Evolutionary conservation across 2,113 vertebrate genomes (phyloP), one percentile per base, ranked within the genome.

Genomic region (Phocoena sinus): DNA sequence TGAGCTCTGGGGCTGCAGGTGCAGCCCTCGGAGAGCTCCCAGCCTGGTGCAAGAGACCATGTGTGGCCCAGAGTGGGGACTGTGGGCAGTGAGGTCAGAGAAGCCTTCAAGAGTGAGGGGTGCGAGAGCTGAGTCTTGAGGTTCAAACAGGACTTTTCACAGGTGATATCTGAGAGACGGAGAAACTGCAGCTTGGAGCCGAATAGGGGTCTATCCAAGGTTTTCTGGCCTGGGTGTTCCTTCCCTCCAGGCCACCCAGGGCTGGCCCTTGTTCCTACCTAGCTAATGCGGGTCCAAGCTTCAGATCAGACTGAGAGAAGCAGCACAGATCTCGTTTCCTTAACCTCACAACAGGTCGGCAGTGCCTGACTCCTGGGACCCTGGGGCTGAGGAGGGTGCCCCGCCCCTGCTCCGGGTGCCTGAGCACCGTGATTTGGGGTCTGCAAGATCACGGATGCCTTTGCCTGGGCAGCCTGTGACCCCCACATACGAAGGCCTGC

Each of bases 241-340:
- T 76, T 47, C 47, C 44, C 31, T 47, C 38, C 47, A 8, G 28
- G 26, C 17, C 10, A 1, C 14, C 2, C 1, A 11, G 36, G n/a
- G 44, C 71, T 60, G 44, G 58, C 47, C 56, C 38, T 25, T 44
- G 6, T 12, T 36, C 44, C 53, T 60, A 3, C 56, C 38, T 6
- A 2, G 17, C 11, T 36, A 7, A 14, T 3, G 23, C 1, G 0
- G 7, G 6, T 2, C 2, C 0, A 58, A 6, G 44, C 68, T 28
- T 44, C 28, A 50, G 50, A 36, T 74, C 71, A 74, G 47, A 44
- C 4, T 7, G 63, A 4, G 53, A 38, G 31, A 13, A 41, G 53
- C 36, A 67, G 26, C 47, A 18, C 4, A 77, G 28, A 18, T 8
- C 56, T 74, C 47, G 2, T 18, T 36, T n/a, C 5, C 17, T 47